Evolutionary conservation across 2,888 invertebrate species (phyloP), one percentile per base, ranked within the genome.

Genomic region (Horisme vitalbata): DNA sequence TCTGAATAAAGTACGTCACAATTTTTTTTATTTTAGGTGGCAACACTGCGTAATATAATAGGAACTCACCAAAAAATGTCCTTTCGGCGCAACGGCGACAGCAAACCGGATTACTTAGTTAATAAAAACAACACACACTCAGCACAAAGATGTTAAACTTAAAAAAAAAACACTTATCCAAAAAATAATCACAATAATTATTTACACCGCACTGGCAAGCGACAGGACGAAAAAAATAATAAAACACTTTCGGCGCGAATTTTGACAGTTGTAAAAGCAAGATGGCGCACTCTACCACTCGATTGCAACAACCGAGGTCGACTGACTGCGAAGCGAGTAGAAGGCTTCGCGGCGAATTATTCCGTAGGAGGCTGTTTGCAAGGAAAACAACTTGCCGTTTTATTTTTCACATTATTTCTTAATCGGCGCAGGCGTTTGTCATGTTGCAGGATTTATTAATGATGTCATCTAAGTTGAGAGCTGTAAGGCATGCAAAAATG

Each of bases 231-330:
- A 32, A 23, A 41, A 49, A 51, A 54, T 41, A 31, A 30, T 50
- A 58, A 60, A 69, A 66, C 69, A 66, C 61, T 55, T 68, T 73
- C 75, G 73, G 72, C 80, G 81, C 84, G 83, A 72, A 75, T 73
- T 69, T 70, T 47, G 75, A 75, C 72, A 71, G 70, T 58, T 68
- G 50, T 47, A 45, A 53, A 48, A 51, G 54, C 45, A 79, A 79
- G 66, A 79, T 76, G 79, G 79, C 81, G 76, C 26, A 51, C 59
- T 9, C 41, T 70, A 78, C 75, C 68, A 77, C 79, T 69, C 79
- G 72, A 65, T 71, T 57, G 63, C 62, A 52, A 65, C 67, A 72
- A 52, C 52, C 85, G 87, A 87, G 88, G 88, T 85, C 87, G 87
- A 88, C 87, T 87, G 80, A 80, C 72, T 67, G 72, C 71, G 74